Base-by-base conservation (phyloP, 2,797 vertebrate species). In the Pseudopleuronectes americanus region DNA sequence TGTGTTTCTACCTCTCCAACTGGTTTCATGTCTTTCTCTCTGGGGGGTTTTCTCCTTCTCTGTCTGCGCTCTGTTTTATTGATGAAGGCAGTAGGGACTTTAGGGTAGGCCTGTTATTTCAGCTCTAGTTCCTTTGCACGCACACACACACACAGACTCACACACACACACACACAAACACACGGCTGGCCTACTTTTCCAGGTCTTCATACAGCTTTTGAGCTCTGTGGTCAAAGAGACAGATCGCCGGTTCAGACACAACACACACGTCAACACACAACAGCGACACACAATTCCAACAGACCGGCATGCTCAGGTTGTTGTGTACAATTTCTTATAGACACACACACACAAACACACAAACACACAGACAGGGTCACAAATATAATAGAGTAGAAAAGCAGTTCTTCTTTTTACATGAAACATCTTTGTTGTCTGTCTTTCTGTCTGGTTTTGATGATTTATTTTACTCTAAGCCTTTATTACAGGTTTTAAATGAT, bases 51-150 rank as follows among this genome's bases (percentile, higher is more conserved):
- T 31, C 64, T 77, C 47, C 74, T 55, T 67, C 60, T 77, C 63
- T 69, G 57, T 75, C 88, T 87, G 24, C 21, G 66, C 64, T 71
- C 55, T 92, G 86, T 84, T 92, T 94, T 93, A 94, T 93, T 94
- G 92, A 93, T 93, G 92, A 91, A 85, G 87, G 83, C 89, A 80
- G 84, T 53, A 41, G 68, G 68, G 88, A 90, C 92, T 88, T 87
- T 76, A 89, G 85, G 87, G 85, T 76, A 87, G 84, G 80, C 66
- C 78, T 52, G 76, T 94, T 93, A 94, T 85, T 94, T 93, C 89
- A 93, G 93, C 92, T 93, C 92, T 84, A 93, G 75, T 93, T 94
- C 73, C 77, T 80, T 83, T 79, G 57, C 76, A 41, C 58, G 47
- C 68, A 51, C 14, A 31, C 57, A 21, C 77, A 59, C 68, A n/a